phyloP scores from a whole-genome alignment of 2,113 vertebrate genomes.

The Eudyptes chrysolophus region DNA sequence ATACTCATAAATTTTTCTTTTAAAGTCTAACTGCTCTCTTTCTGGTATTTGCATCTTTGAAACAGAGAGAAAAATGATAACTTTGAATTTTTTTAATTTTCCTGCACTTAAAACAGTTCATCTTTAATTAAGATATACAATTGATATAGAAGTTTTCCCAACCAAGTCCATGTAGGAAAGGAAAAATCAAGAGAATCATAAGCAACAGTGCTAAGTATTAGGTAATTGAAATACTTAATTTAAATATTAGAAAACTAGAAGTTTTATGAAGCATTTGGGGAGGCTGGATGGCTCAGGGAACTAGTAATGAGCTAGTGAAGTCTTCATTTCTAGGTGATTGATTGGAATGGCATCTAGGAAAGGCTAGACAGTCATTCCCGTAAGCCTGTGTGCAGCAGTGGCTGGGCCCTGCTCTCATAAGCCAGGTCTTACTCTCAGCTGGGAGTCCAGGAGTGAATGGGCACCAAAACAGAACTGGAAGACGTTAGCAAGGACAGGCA shows the following conservation, averaged over 20 bases:
- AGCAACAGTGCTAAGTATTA: slow-evolving; percentile 3
- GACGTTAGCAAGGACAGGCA: neutral
- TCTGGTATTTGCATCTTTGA: slow-evolving; percentile 65
- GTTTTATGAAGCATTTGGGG: slow-evolving; percentile 6
- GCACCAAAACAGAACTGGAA: neutral
- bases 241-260: slow-evolving; percentile 40
- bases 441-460: neutral
- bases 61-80: slow-evolving; percentile 41
- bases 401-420: neutral
- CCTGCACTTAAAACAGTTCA: slow-evolving; percentile 39
- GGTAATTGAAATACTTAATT: slow-evolving; percentile 48
- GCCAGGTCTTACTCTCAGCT: neutral
- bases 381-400: neutral
- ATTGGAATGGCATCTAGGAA: neutral
- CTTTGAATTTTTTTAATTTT: slow-evolving; percentile 25
- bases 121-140: slow-evolving; percentile 62
- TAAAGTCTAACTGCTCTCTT: slow-evolving; percentile 57
- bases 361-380: neutral
- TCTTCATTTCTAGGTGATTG: slow-evolving; percentile 6
- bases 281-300: neutral
- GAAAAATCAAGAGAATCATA: slow-evolving; percentile 30
- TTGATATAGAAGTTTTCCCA: slow-evolving; percentile 18
- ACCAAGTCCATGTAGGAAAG: neutral
- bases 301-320: neutral
- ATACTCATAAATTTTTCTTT: slow-evolving; percentile 61